These are phyloP conservation scores for Brachyalestes nurse DNA, from an alignment of 2,797 vertebrate genomes.

Conservation along the genomic window DNA sequence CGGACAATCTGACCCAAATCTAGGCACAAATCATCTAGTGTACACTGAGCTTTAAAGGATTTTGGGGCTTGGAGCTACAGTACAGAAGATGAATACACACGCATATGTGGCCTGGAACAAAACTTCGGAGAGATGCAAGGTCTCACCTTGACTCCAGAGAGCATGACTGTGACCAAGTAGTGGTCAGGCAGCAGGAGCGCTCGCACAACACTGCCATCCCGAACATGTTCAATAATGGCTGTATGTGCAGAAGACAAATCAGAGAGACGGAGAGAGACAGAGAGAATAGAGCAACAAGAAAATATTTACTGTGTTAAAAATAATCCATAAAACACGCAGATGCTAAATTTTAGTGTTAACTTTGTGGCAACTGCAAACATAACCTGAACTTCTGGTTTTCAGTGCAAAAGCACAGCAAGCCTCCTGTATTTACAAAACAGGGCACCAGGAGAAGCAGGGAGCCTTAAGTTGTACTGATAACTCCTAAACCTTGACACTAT, in stretches of 20 bases:
- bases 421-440: constrained; percentile 13
- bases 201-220: constrained; percentile 93
- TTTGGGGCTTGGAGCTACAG: neutral
- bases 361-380: neutral
- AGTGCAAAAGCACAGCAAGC: neutral
- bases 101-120: neutral
- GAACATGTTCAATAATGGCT: constrained; percentile 97
- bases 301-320: too few species aligned
- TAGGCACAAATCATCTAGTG: too few species aligned
- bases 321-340: neutral
- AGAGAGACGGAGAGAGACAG: neutral
- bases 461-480: neutral
- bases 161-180: constrained; percentile 96
- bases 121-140: neutral
- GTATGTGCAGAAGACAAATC: neutral
- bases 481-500: neutral
- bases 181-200: constrained; percentile 93
- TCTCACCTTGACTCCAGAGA: constrained; percentile 95
- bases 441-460: neutral
- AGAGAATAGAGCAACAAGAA: neutral
- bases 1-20: too few species aligned
- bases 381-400: neutral
- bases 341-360: neutral
- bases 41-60: neutral
- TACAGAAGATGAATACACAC: neutral